Evolutionary conservation across 2,888 invertebrate species (phyloP).

Genomic region (Sthenelais limicola): DNA sequence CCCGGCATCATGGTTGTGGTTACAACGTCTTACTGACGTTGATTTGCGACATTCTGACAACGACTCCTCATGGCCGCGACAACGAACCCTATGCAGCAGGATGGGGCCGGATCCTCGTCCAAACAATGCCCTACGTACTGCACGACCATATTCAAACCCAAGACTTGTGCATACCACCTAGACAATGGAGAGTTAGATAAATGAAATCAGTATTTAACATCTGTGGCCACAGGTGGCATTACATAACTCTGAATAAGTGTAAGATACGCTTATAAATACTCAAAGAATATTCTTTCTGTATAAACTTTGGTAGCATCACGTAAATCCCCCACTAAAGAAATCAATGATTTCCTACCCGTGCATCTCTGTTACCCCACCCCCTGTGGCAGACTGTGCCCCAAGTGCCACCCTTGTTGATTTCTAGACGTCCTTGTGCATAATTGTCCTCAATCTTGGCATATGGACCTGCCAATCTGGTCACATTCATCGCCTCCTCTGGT

Average conservation of each 20-base stretch:
- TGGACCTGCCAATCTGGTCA: background rate
- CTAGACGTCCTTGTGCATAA: background rate
- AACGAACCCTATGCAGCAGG: background rate
- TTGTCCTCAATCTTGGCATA: background rate
- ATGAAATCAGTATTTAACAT: too few species aligned
- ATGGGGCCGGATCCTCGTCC: conserved; percentile 1
- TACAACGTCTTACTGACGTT: background rate
- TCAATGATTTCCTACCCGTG: background rate
- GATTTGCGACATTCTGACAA: background rate
- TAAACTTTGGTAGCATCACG: too few species aligned
- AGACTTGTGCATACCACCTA: conserved; percentile 4
- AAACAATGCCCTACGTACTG: background rate
- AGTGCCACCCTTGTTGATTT: background rate
- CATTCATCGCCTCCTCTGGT: background rate
- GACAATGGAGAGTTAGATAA: too few species aligned
- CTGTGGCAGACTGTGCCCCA: conserved; percentile 10
- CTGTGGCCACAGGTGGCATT: too few species aligned
- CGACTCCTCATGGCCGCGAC: conserved; percentile 1
- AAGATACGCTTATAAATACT: too few species aligned
- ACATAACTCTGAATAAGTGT: too few species aligned
- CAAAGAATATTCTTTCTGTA: too few species aligned
- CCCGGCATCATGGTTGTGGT: conserved; percentile 14
- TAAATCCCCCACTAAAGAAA: too few species aligned
- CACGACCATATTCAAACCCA: conserved; percentile 10
- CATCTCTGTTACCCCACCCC: conserved; percentile 1